Evolutionary conservation across 2,888 invertebrate species (phyloP).

Genomic region (Meiosimyza platycephala): DNA sequence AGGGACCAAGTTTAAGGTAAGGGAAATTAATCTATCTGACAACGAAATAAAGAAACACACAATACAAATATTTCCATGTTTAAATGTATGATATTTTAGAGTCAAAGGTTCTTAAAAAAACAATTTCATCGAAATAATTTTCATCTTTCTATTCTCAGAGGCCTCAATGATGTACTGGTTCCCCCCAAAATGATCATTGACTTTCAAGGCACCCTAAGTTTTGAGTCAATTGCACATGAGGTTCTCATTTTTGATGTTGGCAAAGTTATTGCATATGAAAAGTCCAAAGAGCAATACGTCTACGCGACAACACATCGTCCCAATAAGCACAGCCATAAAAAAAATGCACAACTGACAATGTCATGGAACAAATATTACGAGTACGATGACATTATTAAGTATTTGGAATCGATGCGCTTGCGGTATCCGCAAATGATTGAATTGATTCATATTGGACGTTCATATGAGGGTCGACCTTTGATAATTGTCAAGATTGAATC

Average conservation of each 20-base stretch:
- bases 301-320: slow-evolving; percentile 37
- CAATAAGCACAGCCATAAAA: slow-evolving; percentile 24
- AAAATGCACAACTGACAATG: slow-evolving; percentile 64
- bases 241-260: slow-evolving; percentile 80
- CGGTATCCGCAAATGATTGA: slow-evolving; percentile 76
- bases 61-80: not conserved
- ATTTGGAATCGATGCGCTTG: slow-evolving; percentile 76
- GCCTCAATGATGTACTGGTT: slow-evolving; percentile 78
- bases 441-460: slow-evolving; percentile 77
- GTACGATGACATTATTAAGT: slow-evolving; percentile 76
- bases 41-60: too few relatives aligned
- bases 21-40: not conserved
- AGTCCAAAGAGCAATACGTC: slow-evolving; percentile 70
- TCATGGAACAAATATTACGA: slow-evolving; percentile 80
- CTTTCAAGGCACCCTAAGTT: slow-evolving; percentile 69
- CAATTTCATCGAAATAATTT: not conserved
- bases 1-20: slow-evolving; percentile 69
- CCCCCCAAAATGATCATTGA: slow-evolving; percentile 72
- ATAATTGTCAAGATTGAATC: slow-evolving; percentile 76
- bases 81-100: not conserved
- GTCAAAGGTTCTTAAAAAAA: not conserved
- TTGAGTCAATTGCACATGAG: slow-evolving; percentile 73
- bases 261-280: slow-evolving; percentile 78
- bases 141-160: slow-evolving; percentile 50
- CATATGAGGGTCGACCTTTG: slow-evolving; percentile 78